Base-by-base conservation (phyloP, 1,140 invertebrate genomes). In the Gonioctena quinquepunctata region DNA sequence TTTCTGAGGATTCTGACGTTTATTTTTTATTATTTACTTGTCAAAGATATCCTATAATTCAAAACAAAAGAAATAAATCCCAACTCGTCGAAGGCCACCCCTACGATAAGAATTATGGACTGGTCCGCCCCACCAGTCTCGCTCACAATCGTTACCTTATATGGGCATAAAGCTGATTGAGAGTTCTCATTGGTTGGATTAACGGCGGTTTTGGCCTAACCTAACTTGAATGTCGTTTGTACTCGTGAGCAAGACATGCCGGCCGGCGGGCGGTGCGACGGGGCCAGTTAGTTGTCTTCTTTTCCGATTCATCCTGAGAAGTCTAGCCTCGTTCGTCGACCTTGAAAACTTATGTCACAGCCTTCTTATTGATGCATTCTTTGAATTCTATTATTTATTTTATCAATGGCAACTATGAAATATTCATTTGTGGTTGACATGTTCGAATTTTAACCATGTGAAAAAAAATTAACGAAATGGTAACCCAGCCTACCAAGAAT, bases 111-210 rank as follows among this genome's bases (percentile, higher is more conserved):
- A 21, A 21, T 59, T 50, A 74, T 79, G 74, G 76, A 76, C 64
- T 76, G 73, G 75, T 72, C 79, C 76, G 57, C 84, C 82, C 82
- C 81, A 79, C 82, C 82, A 79, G 72, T 66, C 80, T 82, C 83
- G 84, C 84, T 84, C 84, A 86, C 85, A 84, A 85, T 86, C 86
- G 88, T 89, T 89, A 88, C 90, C 89, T 90, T 91, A 91, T 91
- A 91, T 90, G 90, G 90, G 88, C 89, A 91, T 89, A 89, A 89
- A 89, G 87, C 87, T 87, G 87, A 87, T 85, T 79, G 82, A 77
- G 84, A 69, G 70, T 77, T 82, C 79, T 83, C 86, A 91, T 91
- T 91, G 90, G 90, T 71, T 60, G 75, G 28, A 69, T 74, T 74
- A 75, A 77, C 76, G 23, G 54, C 66, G 66, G 66, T 61, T 66